Base-by-base conservation (phyloP, 2,797 vertebrate genomes). In the Oryzias sinensis region DNA sequence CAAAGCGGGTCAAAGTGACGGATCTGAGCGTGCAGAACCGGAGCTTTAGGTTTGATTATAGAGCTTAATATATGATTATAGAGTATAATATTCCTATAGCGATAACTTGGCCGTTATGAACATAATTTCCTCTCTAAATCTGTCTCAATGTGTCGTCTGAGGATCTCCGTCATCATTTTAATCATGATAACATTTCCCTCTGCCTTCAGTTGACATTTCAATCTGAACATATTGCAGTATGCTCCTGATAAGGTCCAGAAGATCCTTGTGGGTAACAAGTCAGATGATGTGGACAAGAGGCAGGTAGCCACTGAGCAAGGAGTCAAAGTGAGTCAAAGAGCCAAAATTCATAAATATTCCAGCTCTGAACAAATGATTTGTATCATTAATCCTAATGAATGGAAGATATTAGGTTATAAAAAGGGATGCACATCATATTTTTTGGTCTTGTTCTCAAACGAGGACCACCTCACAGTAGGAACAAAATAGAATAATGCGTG, bases 201-300 rank as follows among this genome's bases (percentile, higher is more conserved):
- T 51, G 29, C 7, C 22, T 11, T 67, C 43, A 66, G 56, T 49
- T 80, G 77, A 70, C 62, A 68, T 77, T 76, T 70, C 1, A 65
- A 37, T 68, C 49, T 62, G 44, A 70, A 56, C 51, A 64, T 51
- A 24, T 64, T 16, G 51, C 79, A 98, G 97, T 97, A 98, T 0
- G 97, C 96, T 2, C 96, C 96, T 0, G 94, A 96, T 0, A 96
- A 94, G 2, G 95, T 98, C 61, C 96, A 95, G 88, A 98, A 97
- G 88, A 97, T 98, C 83, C 93, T 99, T 0, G 94, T 98, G 0
- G 96, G 95, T 64, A 99, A 98, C 79, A 98, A 98, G 79, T 95
- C 95, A 0, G 97, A 99, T 2, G 96, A 97, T 59, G 94, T 93
- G 68, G 92, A 95, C 86, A 97, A 95, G 85, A 94, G 96, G 87